Percentiles rank a stretch among this genome's conserved stretches.
Conservation (phyloP, 2,888 invertebrate species). For the Calliopum simillimum region DNA sequence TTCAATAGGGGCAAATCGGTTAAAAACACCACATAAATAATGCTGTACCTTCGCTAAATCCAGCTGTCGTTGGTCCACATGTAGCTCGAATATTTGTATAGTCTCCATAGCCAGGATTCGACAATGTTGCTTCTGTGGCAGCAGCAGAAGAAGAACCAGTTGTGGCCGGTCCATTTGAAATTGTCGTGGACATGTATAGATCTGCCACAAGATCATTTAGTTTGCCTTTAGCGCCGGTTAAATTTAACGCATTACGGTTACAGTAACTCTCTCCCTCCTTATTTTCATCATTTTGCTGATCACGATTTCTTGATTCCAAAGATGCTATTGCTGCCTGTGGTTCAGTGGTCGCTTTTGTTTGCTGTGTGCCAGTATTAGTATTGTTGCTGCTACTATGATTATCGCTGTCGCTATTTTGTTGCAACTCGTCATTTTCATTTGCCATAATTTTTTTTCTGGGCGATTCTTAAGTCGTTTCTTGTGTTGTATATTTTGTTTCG, state of each 20-base stretch:
- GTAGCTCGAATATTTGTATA: constrained; percentile 56
- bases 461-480: not conserved
- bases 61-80: constrained; percentile 35
- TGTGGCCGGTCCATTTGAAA: constrained; percentile 41
- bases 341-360: constrained; percentile 32
- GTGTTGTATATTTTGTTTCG: not conserved
- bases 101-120: constrained; percentile 48
- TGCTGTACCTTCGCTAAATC: constrained; percentile 27
- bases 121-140: constrained; percentile 10
- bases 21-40: not conserved
- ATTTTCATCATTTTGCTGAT: not conserved
- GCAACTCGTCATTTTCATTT: constrained; percentile 62
- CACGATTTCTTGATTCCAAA: not conserved
- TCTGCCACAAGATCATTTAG: constrained; percentile 60
- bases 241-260: not conserved
- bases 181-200: constrained; percentile 46
- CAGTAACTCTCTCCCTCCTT: not conserved
- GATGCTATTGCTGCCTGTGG: constrained; percentile 5
- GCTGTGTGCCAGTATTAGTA: constrained; percentile 42
- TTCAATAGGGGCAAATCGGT: not conserved
- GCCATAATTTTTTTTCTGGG: constrained; percentile 53
- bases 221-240: constrained; percentile 43
- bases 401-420: constrained; percentile 42
- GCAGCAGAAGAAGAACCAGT: not conserved
- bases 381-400: constrained; percentile 43